phyloP scores from a whole-genome alignment of 1,140 invertebrate genomes.

The Drosophila azteca region DNA sequence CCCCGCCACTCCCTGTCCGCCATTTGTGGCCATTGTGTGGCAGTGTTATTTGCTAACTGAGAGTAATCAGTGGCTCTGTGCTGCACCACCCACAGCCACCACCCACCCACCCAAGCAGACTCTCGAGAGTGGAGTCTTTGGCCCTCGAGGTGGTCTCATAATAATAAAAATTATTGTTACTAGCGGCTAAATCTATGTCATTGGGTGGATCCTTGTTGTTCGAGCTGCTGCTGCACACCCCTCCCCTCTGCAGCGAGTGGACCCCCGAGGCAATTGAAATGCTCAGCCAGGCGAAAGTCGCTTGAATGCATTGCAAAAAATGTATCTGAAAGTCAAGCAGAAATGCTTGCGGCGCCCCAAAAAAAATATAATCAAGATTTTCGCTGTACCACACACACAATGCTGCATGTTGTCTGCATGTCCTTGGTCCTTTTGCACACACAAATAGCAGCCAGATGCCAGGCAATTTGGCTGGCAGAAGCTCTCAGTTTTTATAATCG shows the following conservation, averaged over 20 bases:
- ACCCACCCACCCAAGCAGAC: too few relatives aligned
- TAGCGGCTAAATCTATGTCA: constrained; percentile 77
- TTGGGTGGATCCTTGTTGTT: constrained; percentile 36
- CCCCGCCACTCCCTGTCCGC: neutral
- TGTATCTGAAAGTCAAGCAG: constrained; percentile 66
- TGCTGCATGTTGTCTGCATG: constrained; percentile 39
- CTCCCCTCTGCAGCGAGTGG: neutral
- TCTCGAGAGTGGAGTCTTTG: neutral
- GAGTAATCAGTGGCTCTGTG: constrained; percentile 67
- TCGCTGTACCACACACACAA: too few relatives aligned
- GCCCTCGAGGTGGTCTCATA: constrained; percentile 73
- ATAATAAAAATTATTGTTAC: constrained; percentile 83
- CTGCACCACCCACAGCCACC: constrained; percentile 18
- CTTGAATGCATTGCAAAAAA: constrained; percentile 75
- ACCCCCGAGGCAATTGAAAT: constrained; percentile 62
- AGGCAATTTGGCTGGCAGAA: constrained; percentile 36
- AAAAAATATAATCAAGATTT: constrained; percentile 70
- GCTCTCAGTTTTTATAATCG: constrained; percentile 27
- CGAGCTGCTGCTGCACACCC: too few relatives aligned
- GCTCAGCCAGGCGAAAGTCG: constrained; percentile 66
- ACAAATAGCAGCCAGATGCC: constrained; percentile 1
- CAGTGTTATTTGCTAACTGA: constrained; percentile 79
- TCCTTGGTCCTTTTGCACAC: constrained; percentile 10
- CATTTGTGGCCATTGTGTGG: constrained; percentile 62
- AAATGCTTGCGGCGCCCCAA: constrained; percentile 65